These are phyloP conservation scores for Scaptomyza parva DNA, from an alignment of 2,888 invertebrate genomes.

Conservation along the genomic window DNA sequence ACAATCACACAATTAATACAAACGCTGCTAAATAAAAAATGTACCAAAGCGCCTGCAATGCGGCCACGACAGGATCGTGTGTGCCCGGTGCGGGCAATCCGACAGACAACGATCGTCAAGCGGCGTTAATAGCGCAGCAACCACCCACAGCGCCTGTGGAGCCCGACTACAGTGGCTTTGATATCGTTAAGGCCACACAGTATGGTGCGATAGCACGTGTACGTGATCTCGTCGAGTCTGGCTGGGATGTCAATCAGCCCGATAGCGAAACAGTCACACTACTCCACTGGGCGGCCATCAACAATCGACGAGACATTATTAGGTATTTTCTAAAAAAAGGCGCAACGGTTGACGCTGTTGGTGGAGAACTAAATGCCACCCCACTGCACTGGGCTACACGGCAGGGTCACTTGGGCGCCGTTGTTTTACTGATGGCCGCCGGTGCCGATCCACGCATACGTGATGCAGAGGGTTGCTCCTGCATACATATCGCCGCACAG, in stretches of 20 bases:
- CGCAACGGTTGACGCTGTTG: constrained; percentile 95
- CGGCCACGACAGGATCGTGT: constrained; percentile 88
- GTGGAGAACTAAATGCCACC: constrained; percentile 97
- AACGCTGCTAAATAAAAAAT: constrained; percentile 84
- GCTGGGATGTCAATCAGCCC: constrained; percentile 96
- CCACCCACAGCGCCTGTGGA: constrained; percentile 88
- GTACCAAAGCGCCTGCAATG: constrained; percentile 91
- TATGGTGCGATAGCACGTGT: constrained; percentile 95
- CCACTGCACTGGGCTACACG: constrained; percentile 99
- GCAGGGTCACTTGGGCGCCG: constrained; percentile 93
- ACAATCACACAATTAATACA: constrained; percentile 59
- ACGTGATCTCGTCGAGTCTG: constrained; percentile 94
- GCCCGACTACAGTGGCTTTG: constrained; percentile 92
- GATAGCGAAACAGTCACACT: constrained; percentile 98
- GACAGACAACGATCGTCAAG: constrained; percentile 84
- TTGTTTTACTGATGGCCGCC: constrained; percentile 88
- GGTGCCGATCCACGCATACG: constrained; percentile 93
- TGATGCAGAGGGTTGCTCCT: constrained; percentile 98
- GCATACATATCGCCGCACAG: constrained; percentile 98
- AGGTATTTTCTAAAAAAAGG: constrained; percentile 94
- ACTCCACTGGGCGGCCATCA: constrained; percentile 99
- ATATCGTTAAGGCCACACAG: constrained; percentile 98
- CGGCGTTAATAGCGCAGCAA: constrained; percentile 87
- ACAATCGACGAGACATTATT: constrained; percentile 97
- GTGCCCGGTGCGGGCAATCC: constrained; percentile 87